Evolutionary conservation across 1,140 invertebrate species (phyloP).

Genomic region (Neotoxoptera formosana): DNA sequence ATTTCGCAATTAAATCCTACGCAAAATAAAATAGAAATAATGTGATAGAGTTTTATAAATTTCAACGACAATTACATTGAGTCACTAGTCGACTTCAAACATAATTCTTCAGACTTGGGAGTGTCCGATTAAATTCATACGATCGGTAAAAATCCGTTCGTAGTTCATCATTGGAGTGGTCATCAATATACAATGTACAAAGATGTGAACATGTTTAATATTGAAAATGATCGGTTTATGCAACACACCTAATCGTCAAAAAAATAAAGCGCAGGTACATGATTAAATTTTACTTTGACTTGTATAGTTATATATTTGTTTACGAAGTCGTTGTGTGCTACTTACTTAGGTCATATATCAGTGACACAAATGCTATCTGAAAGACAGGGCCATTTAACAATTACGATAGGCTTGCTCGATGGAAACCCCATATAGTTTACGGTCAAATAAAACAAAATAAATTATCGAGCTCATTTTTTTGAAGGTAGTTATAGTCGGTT

Average conservation of each 20-base stretch:
- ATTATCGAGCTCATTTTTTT: not conserved
- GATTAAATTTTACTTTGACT: not conserved
- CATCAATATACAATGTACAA: too few species aligned
- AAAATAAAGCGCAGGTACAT: not conserved
- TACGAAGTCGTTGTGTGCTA: not conserved
- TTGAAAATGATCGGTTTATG: not conserved
- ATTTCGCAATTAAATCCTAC: not conserved
- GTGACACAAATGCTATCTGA: not conserved
- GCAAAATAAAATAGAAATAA: not conserved
- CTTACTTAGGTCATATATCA: not conserved
- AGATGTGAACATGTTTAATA: not conserved
- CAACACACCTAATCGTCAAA: not conserved
- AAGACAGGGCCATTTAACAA: not conserved
- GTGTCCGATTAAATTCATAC: too few species aligned
- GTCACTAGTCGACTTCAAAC: not conserved
- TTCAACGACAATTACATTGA: not conserved
- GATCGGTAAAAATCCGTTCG: too few species aligned
- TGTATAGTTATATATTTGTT: not conserved
- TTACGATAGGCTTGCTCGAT: not conserved
- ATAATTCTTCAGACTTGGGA: not conserved
- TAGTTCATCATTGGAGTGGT: too few species aligned
- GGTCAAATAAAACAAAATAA: not conserved
- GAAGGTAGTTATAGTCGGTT: too few species aligned
- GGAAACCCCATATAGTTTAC: not conserved
- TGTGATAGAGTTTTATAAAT: not conserved